Conservation (phyloP, 2,888 invertebrate species). For the Cheiracanthium punctorium region DNA sequence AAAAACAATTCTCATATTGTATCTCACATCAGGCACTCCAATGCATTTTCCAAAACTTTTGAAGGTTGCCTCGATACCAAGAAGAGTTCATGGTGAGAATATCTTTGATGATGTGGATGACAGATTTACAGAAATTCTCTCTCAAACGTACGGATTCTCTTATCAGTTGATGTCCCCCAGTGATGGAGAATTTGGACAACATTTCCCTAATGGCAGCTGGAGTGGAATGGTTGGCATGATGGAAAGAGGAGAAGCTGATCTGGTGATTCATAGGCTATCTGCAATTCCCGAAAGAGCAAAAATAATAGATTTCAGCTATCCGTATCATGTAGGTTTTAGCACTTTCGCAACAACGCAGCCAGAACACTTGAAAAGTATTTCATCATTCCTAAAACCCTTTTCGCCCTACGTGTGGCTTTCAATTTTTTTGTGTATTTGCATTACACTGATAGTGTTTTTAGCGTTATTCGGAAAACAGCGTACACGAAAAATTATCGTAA, state of each 20-base stretch:
- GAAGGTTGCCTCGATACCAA: not conserved
- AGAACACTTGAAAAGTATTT: not conserved
- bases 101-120: not conserved
- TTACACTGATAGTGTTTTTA: not conserved
- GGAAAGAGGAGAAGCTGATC: not conserved
- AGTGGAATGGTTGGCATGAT: not conserved
- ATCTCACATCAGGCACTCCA: too few relatives aligned
- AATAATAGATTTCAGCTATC: not conserved
- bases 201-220: not conserved
- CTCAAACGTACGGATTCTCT: not conserved
- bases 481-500: too few relatives aligned
- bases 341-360: not conserved
- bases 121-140: not conserved
- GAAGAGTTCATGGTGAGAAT: not conserved
- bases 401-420: not conserved
- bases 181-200: not conserved
- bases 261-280: not conserved
- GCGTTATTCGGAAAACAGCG: not conserved
- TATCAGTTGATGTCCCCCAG: not conserved
- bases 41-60: not conserved
- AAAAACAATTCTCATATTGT: too few relatives aligned
- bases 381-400: not conserved
- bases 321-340: not conserved
- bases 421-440: not conserved
- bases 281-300: not conserved